Base-by-base conservation (phyloP, 30 jellyfish, hydroid and myxozoan genomes). In the Phacellophora camtschatica region DNA sequence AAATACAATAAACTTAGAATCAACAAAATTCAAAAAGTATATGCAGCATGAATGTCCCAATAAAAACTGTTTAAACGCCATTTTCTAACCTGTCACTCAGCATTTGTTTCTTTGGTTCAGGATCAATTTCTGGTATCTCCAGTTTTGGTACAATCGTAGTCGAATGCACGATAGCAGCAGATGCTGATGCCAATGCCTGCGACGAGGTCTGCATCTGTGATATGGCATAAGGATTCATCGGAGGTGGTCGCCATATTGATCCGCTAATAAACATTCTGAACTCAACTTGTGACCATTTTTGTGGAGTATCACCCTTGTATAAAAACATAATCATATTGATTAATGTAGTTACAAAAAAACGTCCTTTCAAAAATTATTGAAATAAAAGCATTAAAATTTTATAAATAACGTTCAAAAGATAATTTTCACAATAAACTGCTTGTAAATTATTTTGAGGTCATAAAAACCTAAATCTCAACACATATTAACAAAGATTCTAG, bases 201-300 rank as follows among this genome's bases (percentile, higher is more conserved):
- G 98, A 79, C 12, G 98, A 58, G 15, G 85, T 54, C 51, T 79
- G 86, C 15, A 87, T 71, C 19, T 56, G 66, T 25, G 90, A n/a
- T 81, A 83, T 50, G 22, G 92, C 84, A 45, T 77, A 92, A 6
- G 97, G 96, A 53, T 92, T 92, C 87, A 81, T 80, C 12, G 91
- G 95, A 31, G 99, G 99, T 11, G 99, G 99, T 39, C 89, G 82
- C 99, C 99, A 94, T 13, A 94, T 69, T 35, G 99, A 87, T 0
- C 99, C 99, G 24, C 97, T 92, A 1, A 48, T 64, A 68, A 87
- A 94, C 99, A 94, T 94, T 32, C 97, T 61, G 90, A 94, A 94
- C 39, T 94, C 96, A 2, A 27, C 77, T 73, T 87, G 96, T 1
- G 88, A 69, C 99, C 99, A 94, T 48, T 83, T 67, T 16, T 82